Evolutionary conservation across 2,113 vertebrate genomes (phyloP).

Genomic region (Aramus guarauna): DNA sequence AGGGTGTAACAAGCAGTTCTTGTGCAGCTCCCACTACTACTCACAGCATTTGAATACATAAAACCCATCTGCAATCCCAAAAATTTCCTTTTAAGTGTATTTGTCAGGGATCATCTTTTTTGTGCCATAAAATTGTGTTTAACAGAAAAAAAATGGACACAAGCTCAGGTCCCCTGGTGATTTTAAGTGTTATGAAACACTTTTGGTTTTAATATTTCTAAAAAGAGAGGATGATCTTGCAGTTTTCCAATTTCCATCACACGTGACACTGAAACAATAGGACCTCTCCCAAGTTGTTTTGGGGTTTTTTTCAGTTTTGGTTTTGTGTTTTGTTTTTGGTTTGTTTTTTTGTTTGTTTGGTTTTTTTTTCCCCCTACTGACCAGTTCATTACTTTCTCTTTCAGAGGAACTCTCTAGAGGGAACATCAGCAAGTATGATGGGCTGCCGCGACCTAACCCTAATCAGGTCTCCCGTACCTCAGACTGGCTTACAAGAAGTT

Average conservation of each 20-base stretch:
- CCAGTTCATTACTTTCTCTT: background rate
- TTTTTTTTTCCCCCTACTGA: too few relatives aligned
- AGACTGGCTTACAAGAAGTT: constrained; percentile 87
- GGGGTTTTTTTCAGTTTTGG: too few relatives aligned
- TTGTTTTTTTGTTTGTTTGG: too few relatives aligned
- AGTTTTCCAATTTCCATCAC: background rate
- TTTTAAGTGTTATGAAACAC: background rate
- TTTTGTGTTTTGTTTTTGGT: too few relatives aligned
- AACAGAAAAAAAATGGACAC: background rate
- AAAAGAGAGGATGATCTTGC: background rate
- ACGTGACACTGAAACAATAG: background rate
- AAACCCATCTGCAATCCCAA: background rate
- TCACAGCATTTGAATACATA: background rate
- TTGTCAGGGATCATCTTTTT: background rate
- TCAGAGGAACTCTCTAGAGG: background rate
- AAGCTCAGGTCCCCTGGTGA: background rate
- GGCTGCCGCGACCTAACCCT: background rate
- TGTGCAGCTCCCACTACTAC: background rate
- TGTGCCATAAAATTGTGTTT: background rate
- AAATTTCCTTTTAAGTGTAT: background rate
- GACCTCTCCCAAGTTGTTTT: background rate
- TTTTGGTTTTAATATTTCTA: background rate
- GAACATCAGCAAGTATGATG: background rate
- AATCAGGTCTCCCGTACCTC: constrained; percentile 74
- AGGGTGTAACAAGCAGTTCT: background rate